These are phyloP conservation scores for Callithrix jacchus DNA, from an alignment of 2,113 vertebrate genomes.

Conservation along the genomic window DNA sequence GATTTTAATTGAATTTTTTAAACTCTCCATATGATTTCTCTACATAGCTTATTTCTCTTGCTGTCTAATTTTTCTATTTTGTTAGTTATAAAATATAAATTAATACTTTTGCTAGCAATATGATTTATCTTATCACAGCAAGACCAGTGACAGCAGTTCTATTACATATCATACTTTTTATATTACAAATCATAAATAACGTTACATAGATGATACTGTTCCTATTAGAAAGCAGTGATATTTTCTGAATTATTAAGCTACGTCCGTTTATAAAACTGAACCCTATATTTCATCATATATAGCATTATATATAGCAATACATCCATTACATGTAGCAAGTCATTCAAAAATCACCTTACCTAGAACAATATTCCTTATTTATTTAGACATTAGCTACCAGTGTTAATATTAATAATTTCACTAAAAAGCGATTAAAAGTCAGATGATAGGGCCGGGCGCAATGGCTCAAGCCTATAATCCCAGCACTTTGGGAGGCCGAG, in stretches of 20 bases:
- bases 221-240: background rate
- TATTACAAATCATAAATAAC: background rate
- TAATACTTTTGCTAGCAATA: background rate
- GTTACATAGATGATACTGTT: background rate
- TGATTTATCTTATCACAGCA: background rate
- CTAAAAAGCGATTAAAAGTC: background rate
- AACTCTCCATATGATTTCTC: background rate
- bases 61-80: background rate
- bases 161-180: background rate
- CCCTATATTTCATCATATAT: background rate
- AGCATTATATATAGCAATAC: background rate
- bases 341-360: background rate
- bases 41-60: background rate
- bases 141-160: background rate
- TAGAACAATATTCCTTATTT: background rate
- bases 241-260: constrained; percentile 2
- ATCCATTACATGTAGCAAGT: background rate
- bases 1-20: constrained; percentile 31
- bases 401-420: background rate
- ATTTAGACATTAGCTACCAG: background rate
- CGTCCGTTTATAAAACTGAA: background rate
- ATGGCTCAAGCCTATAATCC: too few species aligned
- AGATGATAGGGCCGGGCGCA: too few species aligned
- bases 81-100: background rate
- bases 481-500: too few species aligned